Evolutionary conservation across 2,888 invertebrate genomes (phyloP), one percentile per base, ranked within the genome.

Genomic region (Halictus ligatus): DNA sequence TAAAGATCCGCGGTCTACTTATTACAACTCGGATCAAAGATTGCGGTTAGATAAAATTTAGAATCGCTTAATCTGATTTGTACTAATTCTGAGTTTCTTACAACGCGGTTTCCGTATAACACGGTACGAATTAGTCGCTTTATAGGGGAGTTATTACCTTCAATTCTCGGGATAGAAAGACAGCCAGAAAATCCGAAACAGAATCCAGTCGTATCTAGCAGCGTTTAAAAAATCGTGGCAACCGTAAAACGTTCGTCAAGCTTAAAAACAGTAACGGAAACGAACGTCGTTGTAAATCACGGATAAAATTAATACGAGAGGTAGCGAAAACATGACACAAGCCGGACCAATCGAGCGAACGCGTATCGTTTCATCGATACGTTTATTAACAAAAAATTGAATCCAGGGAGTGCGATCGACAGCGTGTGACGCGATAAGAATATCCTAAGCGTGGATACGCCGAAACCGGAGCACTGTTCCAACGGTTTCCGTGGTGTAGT

Each of bases 401-500:
- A 58, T 58, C 10, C 10, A 54, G 8, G 8, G 21, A 54, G 12
- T 10, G 10, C 58, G 58, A 25, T 2, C 13, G 25, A 13, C 25
- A 18, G 12, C 69, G 69, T 43, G 8, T 5, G 13, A 21, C 7
- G 7, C 0, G 75, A 58, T 43, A 75, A 73, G 29, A 10, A 6
- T 25, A 18, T 18, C 15, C 18, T 8, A 48, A 58, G 15, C 21
- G n/a, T 40, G 25, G 3, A 54, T 48, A 43, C 15, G 13, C 0
- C 0, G 1, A 48, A 12, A 35, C 35, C 1, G 0, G 29, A 1
- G 0, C 0, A 0, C 0, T 1, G 1, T 0, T 6, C 58, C n/a
- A 4, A 0, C 0, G 0, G 97, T 97, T 97, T 97, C 79, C 97
- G 97, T 97, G 97, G 97, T 97, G 97, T 97, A 97, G 97, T 97